A percentile compares a stretch with the other conserved stretches of the same genome.
These are phyloP conservation scores for Crossaster papposus DNA, from an alignment of 53 echinoderm and acorn worm genomes.

Conservation along the genomic window DNA sequence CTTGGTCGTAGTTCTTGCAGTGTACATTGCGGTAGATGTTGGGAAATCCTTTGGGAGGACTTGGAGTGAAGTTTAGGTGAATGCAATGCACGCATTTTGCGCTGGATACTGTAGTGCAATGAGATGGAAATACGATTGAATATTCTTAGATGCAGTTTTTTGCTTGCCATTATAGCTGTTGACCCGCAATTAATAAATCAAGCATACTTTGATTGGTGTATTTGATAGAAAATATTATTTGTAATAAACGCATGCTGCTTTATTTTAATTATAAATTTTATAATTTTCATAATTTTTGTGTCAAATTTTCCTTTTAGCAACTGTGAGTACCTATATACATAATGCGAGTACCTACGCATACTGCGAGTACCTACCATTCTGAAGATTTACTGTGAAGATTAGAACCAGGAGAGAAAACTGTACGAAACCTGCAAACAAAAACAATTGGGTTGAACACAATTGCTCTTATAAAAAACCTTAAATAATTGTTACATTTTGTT, in stretches of 20 bases:
- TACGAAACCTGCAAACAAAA: background rate
- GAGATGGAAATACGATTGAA: background rate
- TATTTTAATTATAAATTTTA: no score
- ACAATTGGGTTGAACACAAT: background rate
- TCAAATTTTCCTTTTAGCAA: no score
- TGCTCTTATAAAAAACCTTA: no score
- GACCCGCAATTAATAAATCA: no score
- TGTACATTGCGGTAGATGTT: slow-evolving; percentile 42
- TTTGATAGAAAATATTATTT: no score
- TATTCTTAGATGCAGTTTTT: background rate
- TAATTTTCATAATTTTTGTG: no score
- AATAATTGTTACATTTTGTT: no score
- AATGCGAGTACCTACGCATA: no score
- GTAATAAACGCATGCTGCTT: no score
- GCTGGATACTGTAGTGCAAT: background rate
- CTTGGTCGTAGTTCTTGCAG: slow-evolving; percentile 2
- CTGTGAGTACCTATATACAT: no score
- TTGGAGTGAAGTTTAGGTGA: slow-evolving; percentile 29
- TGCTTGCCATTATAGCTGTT: background rate
- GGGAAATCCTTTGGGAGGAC: slow-evolving; percentile 26
- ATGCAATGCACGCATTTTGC: slow-evolving; percentile 33
- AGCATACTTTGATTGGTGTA: no score
- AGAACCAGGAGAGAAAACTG: slow-evolving; percentile 6
- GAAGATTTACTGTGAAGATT: background rate
- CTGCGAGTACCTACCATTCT: background rate